These are phyloP conservation scores for Euproctis similis DNA, from an alignment of 2,888 invertebrate species.

Conservation along the genomic window DNA sequence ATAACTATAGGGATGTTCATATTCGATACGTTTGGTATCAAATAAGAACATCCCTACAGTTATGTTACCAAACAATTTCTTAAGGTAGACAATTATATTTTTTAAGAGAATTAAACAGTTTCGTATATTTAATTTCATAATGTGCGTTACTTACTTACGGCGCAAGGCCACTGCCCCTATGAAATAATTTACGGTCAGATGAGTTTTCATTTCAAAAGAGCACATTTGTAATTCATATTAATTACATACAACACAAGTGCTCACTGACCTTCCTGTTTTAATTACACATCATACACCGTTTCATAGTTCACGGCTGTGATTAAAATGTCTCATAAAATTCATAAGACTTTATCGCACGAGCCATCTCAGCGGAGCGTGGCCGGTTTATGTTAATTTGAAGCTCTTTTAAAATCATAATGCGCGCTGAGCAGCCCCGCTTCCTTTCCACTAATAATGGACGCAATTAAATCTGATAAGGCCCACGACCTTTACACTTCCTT, in stretches of 20 bases:
- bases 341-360: constrained; percentile 46
- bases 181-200: constrained; percentile 69
- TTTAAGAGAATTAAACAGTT: constrained; percentile 30
- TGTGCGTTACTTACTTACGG: constrained; percentile 45
- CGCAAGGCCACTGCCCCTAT: constrained; percentile 64
- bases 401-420: constrained; percentile 67
- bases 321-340: constrained; percentile 66
- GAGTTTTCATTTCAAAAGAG: constrained; percentile 62
- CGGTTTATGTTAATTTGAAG: constrained; percentile 60
- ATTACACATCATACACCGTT: constrained; percentile 54
- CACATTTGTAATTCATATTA: constrained; percentile 65
- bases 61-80: no score
- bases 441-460: constrained; percentile 57
- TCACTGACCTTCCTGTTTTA: constrained; percentile 72
- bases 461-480: constrained; percentile 67
- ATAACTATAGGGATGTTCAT: background rate
- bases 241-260: constrained; percentile 63
- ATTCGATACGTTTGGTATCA: no score
- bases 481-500: constrained; percentile 70
- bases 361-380: constrained; percentile 45
- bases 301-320: constrained; percentile 74
- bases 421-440: constrained; percentile 52
- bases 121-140: constrained; percentile 46
- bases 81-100: constrained; percentile 17
- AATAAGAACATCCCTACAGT: no score